These are phyloP conservation scores for Lepidurus couesii DNA, from an alignment of 1,140 invertebrate species.

Conservation along the genomic window DNA sequence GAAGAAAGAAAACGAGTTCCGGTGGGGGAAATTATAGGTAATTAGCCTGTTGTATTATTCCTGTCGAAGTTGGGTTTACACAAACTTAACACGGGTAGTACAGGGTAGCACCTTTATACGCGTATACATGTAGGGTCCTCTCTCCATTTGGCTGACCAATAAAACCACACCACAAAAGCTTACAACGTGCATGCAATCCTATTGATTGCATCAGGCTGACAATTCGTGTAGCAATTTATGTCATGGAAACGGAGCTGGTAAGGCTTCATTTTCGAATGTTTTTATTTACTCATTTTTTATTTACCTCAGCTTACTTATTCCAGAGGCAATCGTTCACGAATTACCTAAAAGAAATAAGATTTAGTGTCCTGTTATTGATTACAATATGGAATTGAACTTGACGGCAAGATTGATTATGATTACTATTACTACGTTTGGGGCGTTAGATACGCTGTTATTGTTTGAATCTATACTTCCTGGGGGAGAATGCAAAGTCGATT, in stretches of 20 bases:
- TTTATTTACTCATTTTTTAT: not conserved
- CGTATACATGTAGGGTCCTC: not conserved
- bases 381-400: not conserved
- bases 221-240: not conserved
- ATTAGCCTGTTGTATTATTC: not conserved
- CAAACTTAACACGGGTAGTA: not conserved
- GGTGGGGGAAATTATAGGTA: not conserved
- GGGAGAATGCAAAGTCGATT: no score
- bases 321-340: not conserved
- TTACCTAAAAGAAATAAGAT: not conserved
- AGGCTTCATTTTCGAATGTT: constrained; percentile 13
- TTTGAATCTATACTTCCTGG: no score
- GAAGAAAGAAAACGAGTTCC: not conserved
- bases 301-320: not conserved
- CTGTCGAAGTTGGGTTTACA: not conserved
- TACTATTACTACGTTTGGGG: no score
- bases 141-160: not conserved
- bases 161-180: not conserved
- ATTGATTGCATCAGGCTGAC: not conserved
- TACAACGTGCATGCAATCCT: not conserved
- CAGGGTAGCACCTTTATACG: not conserved
- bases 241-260: not conserved
- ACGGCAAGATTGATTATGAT: no score
- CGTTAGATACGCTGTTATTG: no score
- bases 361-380: not conserved